These are phyloP conservation scores for Plusia festucae DNA, from an alignment of 2,888 invertebrate genomes.

Conservation along the genomic window DNA sequence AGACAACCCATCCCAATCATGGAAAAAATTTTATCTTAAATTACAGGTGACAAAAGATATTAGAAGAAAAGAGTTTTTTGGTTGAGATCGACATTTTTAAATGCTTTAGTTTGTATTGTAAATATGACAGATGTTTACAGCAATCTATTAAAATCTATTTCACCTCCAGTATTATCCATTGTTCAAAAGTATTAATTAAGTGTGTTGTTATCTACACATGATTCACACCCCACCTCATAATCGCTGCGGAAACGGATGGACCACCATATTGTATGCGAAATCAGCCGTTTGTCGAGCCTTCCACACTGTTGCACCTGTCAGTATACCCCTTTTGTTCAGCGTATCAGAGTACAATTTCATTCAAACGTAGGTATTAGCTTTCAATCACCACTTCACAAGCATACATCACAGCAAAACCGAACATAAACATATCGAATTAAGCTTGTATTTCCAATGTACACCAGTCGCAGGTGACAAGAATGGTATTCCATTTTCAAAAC, in stretches of 20 bases:
- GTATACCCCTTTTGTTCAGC: slow-evolving; percentile 13
- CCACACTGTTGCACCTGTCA: slow-evolving; percentile 83
- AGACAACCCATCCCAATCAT: no score
- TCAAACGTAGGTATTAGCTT: slow-evolving; percentile 21
- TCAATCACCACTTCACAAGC: slow-evolving; percentile 45
- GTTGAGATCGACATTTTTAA: no score
- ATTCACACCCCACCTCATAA: slow-evolving; percentile 76
- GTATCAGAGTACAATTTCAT: slow-evolving; percentile 11
- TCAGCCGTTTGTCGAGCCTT: slow-evolving; percentile 84
- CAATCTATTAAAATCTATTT: not conserved
- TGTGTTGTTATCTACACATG: slow-evolving; percentile 50
- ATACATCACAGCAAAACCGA: slow-evolving; percentile 63
- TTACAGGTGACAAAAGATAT: no score
- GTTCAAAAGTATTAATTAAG: slow-evolving; percentile 48
- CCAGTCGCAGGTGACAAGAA: slow-evolving; percentile 81
- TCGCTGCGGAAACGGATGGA: slow-evolving; percentile 85
- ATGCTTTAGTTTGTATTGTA: no score
- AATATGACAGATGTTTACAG: no score
- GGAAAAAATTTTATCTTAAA: no score
- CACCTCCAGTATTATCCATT: slow-evolving; percentile 7
- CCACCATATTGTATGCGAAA: slow-evolving; percentile 86
- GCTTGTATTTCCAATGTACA: slow-evolving; percentile 54
- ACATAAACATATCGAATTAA: slow-evolving; percentile 54
- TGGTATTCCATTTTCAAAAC: slow-evolving; percentile 80
- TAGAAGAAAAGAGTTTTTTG: no score